These are phyloP conservation scores for Ectemnius continuus DNA, from an alignment of 2,888 invertebrate genomes.

Conservation along the genomic window DNA sequence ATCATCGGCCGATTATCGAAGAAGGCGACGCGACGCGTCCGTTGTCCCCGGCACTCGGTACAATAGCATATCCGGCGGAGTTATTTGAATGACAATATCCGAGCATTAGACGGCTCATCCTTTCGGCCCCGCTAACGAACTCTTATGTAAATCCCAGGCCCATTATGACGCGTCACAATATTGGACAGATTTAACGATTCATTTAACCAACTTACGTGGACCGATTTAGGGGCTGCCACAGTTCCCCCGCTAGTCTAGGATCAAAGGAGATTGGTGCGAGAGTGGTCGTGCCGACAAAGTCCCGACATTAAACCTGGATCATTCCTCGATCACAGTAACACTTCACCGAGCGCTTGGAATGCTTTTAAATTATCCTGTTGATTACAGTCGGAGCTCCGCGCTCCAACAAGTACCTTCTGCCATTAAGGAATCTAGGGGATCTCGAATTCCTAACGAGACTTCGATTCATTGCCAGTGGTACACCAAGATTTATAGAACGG, in stretches of 20 bases:
- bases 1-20: constrained; percentile 59
- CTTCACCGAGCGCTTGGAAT: not conserved
- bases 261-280: not conserved
- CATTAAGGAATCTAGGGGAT: no score
- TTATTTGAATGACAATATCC: constrained; percentile 75
- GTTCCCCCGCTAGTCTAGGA: constrained; percentile 5
- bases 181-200: constrained; percentile 68
- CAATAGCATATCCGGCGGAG: constrained; percentile 1
- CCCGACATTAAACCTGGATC: not conserved
- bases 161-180: constrained; percentile 67
- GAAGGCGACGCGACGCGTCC: constrained; percentile 9
- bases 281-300: constrained; percentile 11
- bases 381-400: no score
- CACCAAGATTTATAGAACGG: no score
- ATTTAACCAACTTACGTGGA: constrained; percentile 51
- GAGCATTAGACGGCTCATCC: constrained; percentile 61
- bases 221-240: constrained; percentile 7
- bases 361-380: constrained; percentile 1
- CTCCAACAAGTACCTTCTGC: no score
- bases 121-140: constrained; percentile 59
- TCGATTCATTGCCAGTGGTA: no score
- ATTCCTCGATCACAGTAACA: not conserved
- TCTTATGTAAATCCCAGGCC: constrained; percentile 62
- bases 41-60: not conserved
- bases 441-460: no score